Conservation (phyloP, 1,140 invertebrate genomes). For the Listronotus bonariensis region DNA sequence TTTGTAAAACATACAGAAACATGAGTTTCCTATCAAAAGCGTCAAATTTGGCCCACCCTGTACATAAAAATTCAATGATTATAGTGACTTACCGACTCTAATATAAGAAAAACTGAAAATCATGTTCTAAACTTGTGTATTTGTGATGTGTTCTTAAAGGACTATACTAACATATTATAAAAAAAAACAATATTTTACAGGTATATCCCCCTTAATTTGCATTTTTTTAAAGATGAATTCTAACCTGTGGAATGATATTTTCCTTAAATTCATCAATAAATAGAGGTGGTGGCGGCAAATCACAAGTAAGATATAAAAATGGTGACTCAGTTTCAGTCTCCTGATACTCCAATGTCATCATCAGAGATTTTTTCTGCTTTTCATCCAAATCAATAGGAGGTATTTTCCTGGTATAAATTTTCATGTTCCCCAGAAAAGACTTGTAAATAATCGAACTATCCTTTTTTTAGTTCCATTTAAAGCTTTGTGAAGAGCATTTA, state of each 20-base stretch:
- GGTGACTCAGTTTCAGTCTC: constrained; percentile 87
- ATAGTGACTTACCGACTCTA: too few relatives aligned
- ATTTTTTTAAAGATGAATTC: too few relatives aligned
- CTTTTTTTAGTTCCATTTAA: constrained; percentile 82
- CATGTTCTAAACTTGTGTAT: too few relatives aligned
- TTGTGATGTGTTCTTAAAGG: too few relatives aligned
- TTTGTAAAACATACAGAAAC: too few relatives aligned
- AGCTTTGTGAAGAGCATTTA: constrained; percentile 91
- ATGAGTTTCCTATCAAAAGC: too few relatives aligned
- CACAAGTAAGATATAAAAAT: constrained; percentile 95
- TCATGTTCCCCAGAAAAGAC: constrained; percentile 95
- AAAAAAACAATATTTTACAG: too few relatives aligned
- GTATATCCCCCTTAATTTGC: too few relatives aligned
- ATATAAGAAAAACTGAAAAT: too few relatives aligned
- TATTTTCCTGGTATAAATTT: constrained; percentile 92
- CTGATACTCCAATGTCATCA: constrained; percentile 85
- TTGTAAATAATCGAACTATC: constrained; percentile 92
- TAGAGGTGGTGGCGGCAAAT: constrained; percentile 93
- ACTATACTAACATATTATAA: too few relatives aligned
- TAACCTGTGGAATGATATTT: constrained; percentile 95
- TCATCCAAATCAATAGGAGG: constrained; percentile 92
- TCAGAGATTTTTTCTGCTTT: constrained; percentile 77
- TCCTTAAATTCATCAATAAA: constrained; percentile 97
- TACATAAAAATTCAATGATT: too few relatives aligned
- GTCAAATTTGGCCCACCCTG: too few relatives aligned